These are phyloP conservation scores for Prorops nasuta DNA, from an alignment of 1,140 invertebrate genomes.

Conservation along the genomic window DNA sequence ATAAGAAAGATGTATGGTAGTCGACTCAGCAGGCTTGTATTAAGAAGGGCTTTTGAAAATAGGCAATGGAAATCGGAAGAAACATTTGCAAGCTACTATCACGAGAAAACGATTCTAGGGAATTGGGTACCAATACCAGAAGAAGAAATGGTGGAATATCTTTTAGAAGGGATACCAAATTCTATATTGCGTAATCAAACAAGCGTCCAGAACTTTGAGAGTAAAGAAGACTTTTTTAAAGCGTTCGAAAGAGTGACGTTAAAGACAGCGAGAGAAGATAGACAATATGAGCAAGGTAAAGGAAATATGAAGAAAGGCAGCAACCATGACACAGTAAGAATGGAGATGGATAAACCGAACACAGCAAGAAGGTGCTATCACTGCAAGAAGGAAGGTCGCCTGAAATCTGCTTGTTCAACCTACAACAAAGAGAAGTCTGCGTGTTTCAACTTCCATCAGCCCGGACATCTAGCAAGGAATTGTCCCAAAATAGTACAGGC, in stretches of 20 bases:
- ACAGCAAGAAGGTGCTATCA: neutral
- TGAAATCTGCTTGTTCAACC: neutral
- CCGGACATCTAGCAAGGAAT: neutral
- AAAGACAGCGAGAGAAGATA: neutral
- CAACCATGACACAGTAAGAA: neutral
- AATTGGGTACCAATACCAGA: conserved; percentile 4
- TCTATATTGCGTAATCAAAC: conserved; percentile 1
- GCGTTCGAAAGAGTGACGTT: neutral
- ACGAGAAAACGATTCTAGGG: conserved; percentile 5
- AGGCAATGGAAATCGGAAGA: neutral
- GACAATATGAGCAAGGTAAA: too few species aligned
- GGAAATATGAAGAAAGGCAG: too few species aligned
- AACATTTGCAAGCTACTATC: conserved; percentile 4
- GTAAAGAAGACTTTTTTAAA: neutral
- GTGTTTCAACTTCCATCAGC: neutral
- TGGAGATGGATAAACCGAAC: neutral
- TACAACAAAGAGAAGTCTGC: neutral
- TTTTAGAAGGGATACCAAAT: conserved; percentile 8
- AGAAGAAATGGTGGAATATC: conserved; percentile 7
- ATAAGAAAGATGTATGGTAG: conserved; percentile 5
- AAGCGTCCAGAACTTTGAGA: neutral
- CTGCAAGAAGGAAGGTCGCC: neutral
- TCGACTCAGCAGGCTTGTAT: conserved; percentile 1
- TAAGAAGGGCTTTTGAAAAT: conserved; percentile 2
- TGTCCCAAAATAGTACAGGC: neutral